Percentiles rank a stretch among this genome's conserved stretches.
phyloP scores from a whole-genome alignment of 2,888 invertebrate species.

The Mayetiola destructor region DNA sequence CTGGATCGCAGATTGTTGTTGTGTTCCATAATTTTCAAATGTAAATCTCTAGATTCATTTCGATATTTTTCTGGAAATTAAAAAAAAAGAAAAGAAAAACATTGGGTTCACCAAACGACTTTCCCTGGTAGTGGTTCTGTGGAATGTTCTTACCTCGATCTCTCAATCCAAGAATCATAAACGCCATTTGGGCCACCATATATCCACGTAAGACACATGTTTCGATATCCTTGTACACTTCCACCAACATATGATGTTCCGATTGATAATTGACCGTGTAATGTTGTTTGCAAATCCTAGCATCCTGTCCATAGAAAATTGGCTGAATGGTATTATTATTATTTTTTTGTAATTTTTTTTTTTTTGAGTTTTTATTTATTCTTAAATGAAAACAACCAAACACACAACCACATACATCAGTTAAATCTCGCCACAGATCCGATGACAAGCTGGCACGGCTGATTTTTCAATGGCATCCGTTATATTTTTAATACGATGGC shows the following conservation, averaged over 20 bases:
- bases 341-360: too few species aligned
- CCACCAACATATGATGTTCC: not conserved
- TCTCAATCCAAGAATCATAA: not conserved
- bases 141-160: not conserved
- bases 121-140: not conserved
- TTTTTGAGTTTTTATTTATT: not conserved
- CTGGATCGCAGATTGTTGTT: not conserved
- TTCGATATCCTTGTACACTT: slow-evolving; percentile 1
- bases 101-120: not conserved
- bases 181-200: not conserved
- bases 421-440: not conserved
- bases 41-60: not conserved
- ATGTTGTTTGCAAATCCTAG: slow-evolving; percentile 4
- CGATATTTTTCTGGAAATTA: not conserved
- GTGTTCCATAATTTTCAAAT: not conserved
- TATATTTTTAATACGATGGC: not conserved
- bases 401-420: not conserved
- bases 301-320: not conserved
- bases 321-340: too few species aligned
- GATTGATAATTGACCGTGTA: slow-evolving; percentile 1
- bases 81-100: not conserved
- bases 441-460: not conserved
- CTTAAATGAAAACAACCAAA: not conserved
- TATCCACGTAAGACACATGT: not conserved
- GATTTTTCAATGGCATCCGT: not conserved